phyloP scores from a whole-genome alignment of 2,888 invertebrate species.

The Drosophila pegasa region DNA sequence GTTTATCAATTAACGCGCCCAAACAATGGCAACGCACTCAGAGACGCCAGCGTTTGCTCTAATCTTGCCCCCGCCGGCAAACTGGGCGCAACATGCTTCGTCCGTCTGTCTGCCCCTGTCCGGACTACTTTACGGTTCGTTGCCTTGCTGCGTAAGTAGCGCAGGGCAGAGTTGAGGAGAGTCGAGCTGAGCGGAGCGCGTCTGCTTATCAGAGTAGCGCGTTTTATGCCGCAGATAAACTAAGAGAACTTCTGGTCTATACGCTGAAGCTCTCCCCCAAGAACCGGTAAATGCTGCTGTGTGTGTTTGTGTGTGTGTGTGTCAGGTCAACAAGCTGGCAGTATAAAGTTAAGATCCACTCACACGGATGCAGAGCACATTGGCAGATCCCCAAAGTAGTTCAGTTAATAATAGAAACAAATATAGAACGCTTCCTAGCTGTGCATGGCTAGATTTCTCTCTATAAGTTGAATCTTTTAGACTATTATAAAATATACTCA shows the following conservation, averaged over 20 bases:
- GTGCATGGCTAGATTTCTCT: background rate
- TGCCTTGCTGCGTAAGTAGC: slow-evolving; percentile 63
- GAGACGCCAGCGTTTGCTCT: slow-evolving; percentile 44
- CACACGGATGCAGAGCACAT: slow-evolving; percentile 4
- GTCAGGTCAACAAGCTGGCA: slow-evolving; percentile 52
- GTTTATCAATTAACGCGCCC: slow-evolving; percentile 72
- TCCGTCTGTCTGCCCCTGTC: slow-evolving; percentile 21
- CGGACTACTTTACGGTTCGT: slow-evolving; percentile 71
- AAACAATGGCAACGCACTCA: slow-evolving; percentile 72
- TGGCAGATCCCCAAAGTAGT: slow-evolving; percentile 29
- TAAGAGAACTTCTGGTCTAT: slow-evolving; percentile 38
- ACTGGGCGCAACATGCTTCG: slow-evolving; percentile 24
- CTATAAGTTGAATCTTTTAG: background rate
- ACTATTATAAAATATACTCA: background rate
- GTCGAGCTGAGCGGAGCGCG: slow-evolving; percentile 25
- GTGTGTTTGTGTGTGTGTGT: slow-evolving; percentile 9
- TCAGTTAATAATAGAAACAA: slow-evolving; percentile 59
- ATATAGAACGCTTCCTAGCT: slow-evolving; percentile 12
- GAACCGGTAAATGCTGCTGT: slow-evolving; percentile 34
- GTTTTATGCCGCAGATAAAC: slow-evolving; percentile 53
- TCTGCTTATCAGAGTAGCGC: slow-evolving; percentile 57
- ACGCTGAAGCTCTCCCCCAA: slow-evolving; percentile 17
- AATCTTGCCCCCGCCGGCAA: slow-evolving; percentile 48
- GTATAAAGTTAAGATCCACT: slow-evolving; percentile 22
- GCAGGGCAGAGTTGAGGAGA: slow-evolving; percentile 35